Base-by-base conservation (phyloP, 2,113 vertebrate genomes). In the Nannospalax galili region DNA sequence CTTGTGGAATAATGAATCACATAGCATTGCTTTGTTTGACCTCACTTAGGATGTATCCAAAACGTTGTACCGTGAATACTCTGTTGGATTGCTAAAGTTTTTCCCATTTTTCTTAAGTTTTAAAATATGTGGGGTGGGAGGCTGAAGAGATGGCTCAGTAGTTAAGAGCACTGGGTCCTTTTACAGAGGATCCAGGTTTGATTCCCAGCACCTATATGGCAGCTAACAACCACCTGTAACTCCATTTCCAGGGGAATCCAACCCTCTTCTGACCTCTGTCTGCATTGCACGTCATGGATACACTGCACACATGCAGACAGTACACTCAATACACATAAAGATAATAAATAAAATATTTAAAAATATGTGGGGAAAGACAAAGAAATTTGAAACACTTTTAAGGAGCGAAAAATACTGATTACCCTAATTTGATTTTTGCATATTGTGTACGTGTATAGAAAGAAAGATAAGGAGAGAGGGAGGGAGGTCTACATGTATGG, bases 41-140 rank as follows among this genome's bases (percentile, higher is more conserved):
- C 15, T 94, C 42, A n/a, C 32, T 20, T 48, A 89, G 48, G 79
- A 30, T 40, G 12, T 2, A 30, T n/a, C 78, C 93, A 35, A 88
- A 88, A 88, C 74, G 56, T 84, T 5, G 0, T 62, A 88, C 73
- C 42, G 26, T 92, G 37, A 35, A 24, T 70, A 32, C 56, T 92
- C 11, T 74, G 1, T 86, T 82, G 69, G 37, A 67, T 77, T 87
- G 20, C 64, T 90, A 80, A 85, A 58, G 0, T 7, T 40, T 93
- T 95, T 80, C 3, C 22, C 40, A 22, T 79, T 75, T 77, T 93
- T 32, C 42, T 60, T 72, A 91, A 75, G 24, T 84, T 95, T 94
- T 94, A 92, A 95, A 82, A 26, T 40, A 60, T 24, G 14, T 77
- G 24, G 45, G 30, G 58, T 52, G 6, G 6, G 48, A 11, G 48